Evolutionary conservation across 2,113 vertebrate species (phyloP).

Genomic region (Mugil cephalus): DNA sequence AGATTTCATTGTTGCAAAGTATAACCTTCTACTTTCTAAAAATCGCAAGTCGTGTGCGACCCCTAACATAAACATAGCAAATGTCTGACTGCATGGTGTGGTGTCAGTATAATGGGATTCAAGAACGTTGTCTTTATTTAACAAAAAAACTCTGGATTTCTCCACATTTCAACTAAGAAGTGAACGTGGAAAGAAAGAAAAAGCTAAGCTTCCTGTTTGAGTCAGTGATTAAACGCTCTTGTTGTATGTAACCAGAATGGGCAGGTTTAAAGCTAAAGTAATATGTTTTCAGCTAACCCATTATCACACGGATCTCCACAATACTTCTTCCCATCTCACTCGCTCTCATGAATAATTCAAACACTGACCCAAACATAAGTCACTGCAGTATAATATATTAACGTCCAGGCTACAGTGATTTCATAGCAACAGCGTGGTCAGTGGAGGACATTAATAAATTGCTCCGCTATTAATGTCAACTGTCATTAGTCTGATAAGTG

Average conservation of each 20-base stretch:
- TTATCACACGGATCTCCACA: neutral
- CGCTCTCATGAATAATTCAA: conserved; percentile 29
- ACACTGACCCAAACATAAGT: neutral
- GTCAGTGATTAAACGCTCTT: neutral
- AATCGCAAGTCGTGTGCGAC: too few relatives aligned
- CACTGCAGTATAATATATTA: conserved; percentile 20
- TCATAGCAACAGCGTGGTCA: neutral
- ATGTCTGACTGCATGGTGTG: too few relatives aligned
- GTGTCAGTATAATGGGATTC: too few relatives aligned
- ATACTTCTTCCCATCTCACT: neutral
- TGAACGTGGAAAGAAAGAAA: neutral
- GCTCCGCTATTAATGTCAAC: neutral
- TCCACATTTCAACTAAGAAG: too few relatives aligned
- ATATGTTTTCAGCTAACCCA: neutral
- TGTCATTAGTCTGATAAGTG: neutral
- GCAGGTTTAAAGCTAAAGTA: neutral
- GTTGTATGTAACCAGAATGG: neutral
- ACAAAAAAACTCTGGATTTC: too few relatives aligned
- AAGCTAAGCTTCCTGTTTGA: neutral
- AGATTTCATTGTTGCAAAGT: too few relatives aligned
- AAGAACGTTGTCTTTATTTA: too few relatives aligned
- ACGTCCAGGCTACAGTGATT: neutral
- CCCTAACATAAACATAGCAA: too few relatives aligned
- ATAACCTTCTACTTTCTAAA: too few relatives aligned
- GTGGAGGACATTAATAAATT: neutral